Evolutionary conservation across 2,888 invertebrate species (phyloP).

Genomic region (Noctuana brunneofusca): DNA sequence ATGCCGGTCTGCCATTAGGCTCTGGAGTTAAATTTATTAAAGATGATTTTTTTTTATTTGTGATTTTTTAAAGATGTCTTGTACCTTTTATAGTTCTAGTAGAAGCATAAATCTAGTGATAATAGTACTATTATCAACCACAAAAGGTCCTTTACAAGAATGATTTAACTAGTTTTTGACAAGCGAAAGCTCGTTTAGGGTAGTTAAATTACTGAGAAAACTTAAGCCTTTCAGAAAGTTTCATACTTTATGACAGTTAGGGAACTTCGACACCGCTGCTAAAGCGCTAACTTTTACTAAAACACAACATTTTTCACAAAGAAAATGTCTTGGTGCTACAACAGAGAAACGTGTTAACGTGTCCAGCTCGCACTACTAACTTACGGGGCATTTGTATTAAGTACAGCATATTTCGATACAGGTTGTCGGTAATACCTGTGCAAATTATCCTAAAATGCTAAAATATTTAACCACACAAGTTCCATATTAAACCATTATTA

Average conservation of each 20-base stretch:
- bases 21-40: too few relatives aligned
- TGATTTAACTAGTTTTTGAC: conserved; percentile 28
- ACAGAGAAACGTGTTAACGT: not conserved
- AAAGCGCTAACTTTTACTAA: conserved; percentile 21
- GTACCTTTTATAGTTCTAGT: not conserved
- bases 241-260: conserved; percentile 25
- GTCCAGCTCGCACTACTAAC: too few relatives aligned
- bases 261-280: conserved; percentile 14
- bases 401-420: too few relatives aligned
- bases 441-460: too few relatives aligned
- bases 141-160: not conserved
- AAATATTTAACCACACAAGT: too few relatives aligned
- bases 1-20: too few relatives aligned
- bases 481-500: too few relatives aligned
- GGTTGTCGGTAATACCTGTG: too few relatives aligned
- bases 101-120: not conserved
- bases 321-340: not conserved
- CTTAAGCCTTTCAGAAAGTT: conserved; percentile 31
- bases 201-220: conserved; percentile 30
- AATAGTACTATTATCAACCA: not conserved
- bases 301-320: conserved; percentile 1
- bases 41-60: too few relatives aligned
- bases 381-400: too few relatives aligned
- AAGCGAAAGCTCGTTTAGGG: conserved; percentile 31
- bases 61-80: not conserved